Percentiles rank a stretch among this genome's conserved stretches.
Conservation (phyloP, 2,113 vertebrate genomes). For the Xiphorhynchus elegans region DNA sequence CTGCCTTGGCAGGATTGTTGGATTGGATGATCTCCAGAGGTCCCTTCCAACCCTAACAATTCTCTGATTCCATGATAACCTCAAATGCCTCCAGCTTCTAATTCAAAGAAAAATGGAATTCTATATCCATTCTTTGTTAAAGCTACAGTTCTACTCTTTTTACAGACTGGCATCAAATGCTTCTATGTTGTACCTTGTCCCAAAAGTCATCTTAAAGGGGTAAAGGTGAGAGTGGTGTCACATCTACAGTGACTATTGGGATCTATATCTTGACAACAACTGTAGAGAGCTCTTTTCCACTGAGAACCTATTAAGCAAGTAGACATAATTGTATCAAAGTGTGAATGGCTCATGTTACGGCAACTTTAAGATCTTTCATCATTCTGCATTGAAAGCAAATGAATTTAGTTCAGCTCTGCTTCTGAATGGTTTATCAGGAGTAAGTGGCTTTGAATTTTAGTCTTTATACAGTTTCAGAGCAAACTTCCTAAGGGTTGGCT, state of each 20-base stretch:
- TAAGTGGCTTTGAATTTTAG: constrained; percentile 14
- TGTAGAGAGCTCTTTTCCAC: neutral
- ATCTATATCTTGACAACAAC: neutral
- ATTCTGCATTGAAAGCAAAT: neutral
- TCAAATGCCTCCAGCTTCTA: neutral
- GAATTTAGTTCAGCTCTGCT: neutral
- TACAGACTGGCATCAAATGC: neutral
- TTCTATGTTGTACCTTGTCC: neutral
- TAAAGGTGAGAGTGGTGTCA: neutral
- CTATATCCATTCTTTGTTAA: neutral
- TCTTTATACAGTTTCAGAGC: neutral
- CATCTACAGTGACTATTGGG: neutral
- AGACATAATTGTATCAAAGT: neutral
- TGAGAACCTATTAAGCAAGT: neutral
- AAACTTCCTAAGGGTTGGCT: constrained; percentile 15
- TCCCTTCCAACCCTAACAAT: neutral
- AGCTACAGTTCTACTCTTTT: neutral
- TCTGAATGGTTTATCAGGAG: neutral
- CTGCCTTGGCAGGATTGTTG: neutral
- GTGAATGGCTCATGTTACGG: neutral
- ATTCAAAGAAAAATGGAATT: neutral
- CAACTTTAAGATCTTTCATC: neutral
- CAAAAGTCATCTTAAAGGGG: neutral
- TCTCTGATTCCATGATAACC: neutral
- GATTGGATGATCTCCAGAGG: neutral